phyloP scores from a whole-genome alignment of 23 tunicate species.

The Botrylloides violaceus region DNA sequence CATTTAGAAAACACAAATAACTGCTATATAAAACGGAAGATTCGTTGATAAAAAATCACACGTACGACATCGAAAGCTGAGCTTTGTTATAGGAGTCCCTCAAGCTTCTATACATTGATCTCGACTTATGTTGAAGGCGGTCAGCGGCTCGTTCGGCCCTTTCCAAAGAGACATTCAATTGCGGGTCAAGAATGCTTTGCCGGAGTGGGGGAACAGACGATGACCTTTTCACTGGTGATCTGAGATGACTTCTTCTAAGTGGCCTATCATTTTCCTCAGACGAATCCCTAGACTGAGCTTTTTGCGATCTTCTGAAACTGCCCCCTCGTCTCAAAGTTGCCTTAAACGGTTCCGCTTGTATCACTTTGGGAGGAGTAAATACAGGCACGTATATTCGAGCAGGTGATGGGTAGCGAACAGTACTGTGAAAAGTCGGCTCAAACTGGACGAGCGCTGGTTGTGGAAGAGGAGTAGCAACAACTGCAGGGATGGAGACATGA shows the following conservation, averaged over 20 bases:
- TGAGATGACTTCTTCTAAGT: constrained; percentile 44
- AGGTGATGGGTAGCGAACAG: constrained; percentile 14
- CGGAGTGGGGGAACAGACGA: constrained; percentile 36
- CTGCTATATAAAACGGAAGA: no score
- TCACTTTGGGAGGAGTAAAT: constrained; percentile 21
- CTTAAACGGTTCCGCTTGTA: constrained; percentile 38
- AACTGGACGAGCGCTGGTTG: constrained; percentile 7
- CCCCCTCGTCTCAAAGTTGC: neutral
- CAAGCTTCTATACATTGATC: constrained; percentile 45
- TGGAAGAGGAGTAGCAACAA: neutral
- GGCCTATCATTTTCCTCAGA: constrained; percentile 56
- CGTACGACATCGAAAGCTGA: neutral
- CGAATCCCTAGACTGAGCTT: constrained; percentile 22
- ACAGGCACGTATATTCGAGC: constrained; percentile 41
- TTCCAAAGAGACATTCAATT: constrained; percentile 45
- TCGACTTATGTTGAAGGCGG: constrained; percentile 34
- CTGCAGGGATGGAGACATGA: neutral
- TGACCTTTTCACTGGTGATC: constrained; percentile 28
- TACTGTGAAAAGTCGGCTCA: constrained; percentile 25
- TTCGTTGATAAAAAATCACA: neutral
- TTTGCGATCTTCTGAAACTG: constrained; percentile 33
- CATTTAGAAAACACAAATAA: no score
- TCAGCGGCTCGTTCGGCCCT: constrained; percentile 58
- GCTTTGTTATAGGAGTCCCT: constrained; percentile 38
- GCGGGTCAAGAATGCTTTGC: constrained; percentile 29